Evolutionary conservation across 92 coral and sea anemone genomes (phyloP), one percentile per base, ranked within the genome.

Genomic region (Porites evermanni): DNA sequence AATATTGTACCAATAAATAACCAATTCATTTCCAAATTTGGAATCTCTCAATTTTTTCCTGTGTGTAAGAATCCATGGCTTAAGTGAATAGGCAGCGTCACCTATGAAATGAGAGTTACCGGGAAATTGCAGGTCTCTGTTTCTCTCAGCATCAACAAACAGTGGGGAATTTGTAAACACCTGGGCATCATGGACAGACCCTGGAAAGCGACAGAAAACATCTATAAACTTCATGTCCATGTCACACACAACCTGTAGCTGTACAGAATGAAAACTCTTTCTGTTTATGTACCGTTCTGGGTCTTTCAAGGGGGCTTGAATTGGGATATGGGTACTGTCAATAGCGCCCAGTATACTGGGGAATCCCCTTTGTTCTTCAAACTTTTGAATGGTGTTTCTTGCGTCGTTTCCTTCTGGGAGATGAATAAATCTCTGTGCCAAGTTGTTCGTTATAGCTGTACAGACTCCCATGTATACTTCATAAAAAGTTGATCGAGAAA

Each of bases 81-180:
- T 85, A 23, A 85, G 82, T 38, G 93, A 80, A 86, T 87, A 89
- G 78, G 88, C 93, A 67, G 91, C 91, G 69, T 92, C 91, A 6
- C 89, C 93, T 68, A 92, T 82, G 26, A 92, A 80, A 71, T 89
- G 90, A 82, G 93, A 63, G 52, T 77, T 80, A 69, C 89, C 89
- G 29, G 95, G 95, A 79, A 89, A 89, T 64, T 75, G 68, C 64
- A 74, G 88, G 19, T 61, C 84, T 89, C 78, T 67, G 63, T 81
- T 73, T 59, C 63, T 38, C 73, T 88, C 92, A 70, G 89, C 90
- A 61, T 88, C 92, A 80, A 66, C 59, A 86, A 67, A 78, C 38
- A 76, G 66, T 19, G 83, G 69, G 54, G 83, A 79, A 66, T 86
- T 79, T 69, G 32, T 71, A 53, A 86, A 86, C 3, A 86, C 78